A percentile compares a stretch with the other conserved stretches of the same genome.
phyloP scores from a whole-genome alignment of 2,888 invertebrate species.

The Catocala fraxini region DNA sequence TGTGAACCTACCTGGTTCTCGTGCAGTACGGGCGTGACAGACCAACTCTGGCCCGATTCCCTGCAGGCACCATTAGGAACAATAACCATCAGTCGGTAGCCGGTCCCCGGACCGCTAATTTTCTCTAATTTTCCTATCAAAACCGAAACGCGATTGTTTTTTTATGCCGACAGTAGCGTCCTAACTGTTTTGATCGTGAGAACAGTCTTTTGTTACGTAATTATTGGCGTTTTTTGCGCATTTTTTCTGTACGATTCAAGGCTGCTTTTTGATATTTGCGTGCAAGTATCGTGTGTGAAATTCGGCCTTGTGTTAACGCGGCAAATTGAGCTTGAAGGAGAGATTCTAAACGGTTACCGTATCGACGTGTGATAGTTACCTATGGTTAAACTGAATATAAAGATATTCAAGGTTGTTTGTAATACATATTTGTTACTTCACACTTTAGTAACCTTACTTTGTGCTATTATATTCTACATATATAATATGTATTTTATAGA shows the following conservation, averaged over 20 bases:
- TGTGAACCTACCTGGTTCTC: slow-evolving; percentile 68
- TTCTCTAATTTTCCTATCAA: slow-evolving; percentile 87
- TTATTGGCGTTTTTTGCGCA: slow-evolving; percentile 61
- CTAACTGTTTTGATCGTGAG: slow-evolving; percentile 80
- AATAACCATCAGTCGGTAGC: slow-evolving; percentile 86
- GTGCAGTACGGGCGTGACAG: slow-evolving; percentile 80
- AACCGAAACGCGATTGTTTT: slow-evolving; percentile 77
- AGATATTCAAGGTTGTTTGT: slow-evolving; percentile 44
- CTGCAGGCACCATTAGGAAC: slow-evolving; percentile 83
- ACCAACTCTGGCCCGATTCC: slow-evolving; percentile 72
- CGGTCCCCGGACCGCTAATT: slow-evolving; percentile 78
- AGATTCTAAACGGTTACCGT: slow-evolving; percentile 57
- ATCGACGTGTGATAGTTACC: slow-evolving; percentile 49
- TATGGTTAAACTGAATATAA: slow-evolving; percentile 42
- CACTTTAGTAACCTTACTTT: slow-evolving; percentile 31
- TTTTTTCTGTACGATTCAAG: slow-evolving; percentile 58
- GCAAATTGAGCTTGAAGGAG: slow-evolving; percentile 79
- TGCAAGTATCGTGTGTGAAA: slow-evolving; percentile 61
- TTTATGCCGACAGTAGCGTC: slow-evolving; percentile 70
- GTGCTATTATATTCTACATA: slow-evolving; percentile 6
- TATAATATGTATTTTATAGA: slow-evolving; percentile 8
- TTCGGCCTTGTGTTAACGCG: slow-evolving; percentile 76
- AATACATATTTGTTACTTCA: slow-evolving; percentile 33
- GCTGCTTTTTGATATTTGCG: slow-evolving; percentile 63
- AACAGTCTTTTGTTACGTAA: slow-evolving; percentile 77